A percentile compares a stretch with the other conserved stretches of the same genome.
phyloP scores from a whole-genome alignment of 1,140 invertebrate species.

The Contarinia nasturtii region DNA sequence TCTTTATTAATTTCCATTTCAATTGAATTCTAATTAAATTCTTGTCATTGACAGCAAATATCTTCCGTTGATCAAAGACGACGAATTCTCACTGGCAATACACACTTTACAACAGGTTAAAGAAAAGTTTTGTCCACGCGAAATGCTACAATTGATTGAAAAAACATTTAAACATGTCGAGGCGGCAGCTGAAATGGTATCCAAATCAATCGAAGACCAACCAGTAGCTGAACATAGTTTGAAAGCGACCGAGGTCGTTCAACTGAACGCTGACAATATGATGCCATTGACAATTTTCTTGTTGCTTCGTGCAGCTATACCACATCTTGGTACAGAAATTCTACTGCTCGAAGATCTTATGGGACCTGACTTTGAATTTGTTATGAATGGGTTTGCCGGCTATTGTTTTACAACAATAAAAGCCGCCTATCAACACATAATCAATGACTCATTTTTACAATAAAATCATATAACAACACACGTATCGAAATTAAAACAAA shows the following conservation, averaged over 20 bases:
- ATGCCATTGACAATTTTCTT: constrained; percentile 19
- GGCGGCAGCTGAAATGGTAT: constrained; percentile 12
- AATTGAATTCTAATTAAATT: constrained; percentile 1
- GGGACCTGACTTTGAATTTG: constrained; percentile 18
- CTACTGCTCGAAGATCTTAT: constrained; percentile 20
- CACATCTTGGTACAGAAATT: constrained; percentile 21
- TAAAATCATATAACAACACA: too few species aligned
- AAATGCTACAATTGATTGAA: constrained; percentile 23
- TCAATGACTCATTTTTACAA: constrained; percentile 1
- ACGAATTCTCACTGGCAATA: constrained; percentile 14
- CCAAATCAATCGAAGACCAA: too few species aligned
- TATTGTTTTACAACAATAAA: constrained; percentile 22
- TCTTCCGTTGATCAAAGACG: constrained; percentile 10
- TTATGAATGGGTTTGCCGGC: constrained; percentile 22
- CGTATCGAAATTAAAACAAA: too few species aligned
- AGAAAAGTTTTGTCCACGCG: constrained; percentile 21
- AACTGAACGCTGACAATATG: constrained; percentile 18
- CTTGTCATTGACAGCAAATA: constrained; percentile 10
- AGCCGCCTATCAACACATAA: constrained; percentile 6
- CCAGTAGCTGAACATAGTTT: neutral
- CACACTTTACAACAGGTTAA: constrained; percentile 17
- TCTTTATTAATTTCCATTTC: neutral
- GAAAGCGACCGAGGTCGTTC: neutral
- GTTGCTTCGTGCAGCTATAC: constrained; percentile 18
- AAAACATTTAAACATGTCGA: constrained; percentile 17